Evolutionary conservation across 2,888 invertebrate species (phyloP).

Genomic region (Ophion ventricosus): DNA sequence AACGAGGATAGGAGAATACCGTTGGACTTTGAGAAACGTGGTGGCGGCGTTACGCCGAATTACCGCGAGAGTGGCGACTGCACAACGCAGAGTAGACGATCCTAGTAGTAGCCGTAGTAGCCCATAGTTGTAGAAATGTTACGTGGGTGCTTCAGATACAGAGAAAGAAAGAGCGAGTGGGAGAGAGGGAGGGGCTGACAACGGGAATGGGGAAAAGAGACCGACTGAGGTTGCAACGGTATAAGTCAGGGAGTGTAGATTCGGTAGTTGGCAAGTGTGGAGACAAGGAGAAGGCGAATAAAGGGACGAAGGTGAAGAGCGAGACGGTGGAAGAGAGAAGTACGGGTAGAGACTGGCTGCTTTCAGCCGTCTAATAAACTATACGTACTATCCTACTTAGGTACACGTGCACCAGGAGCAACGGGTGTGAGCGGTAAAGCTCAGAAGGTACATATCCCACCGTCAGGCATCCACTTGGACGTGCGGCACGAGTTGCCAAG

Average conservation of each 20-base stretch:
- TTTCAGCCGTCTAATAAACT: conserved; percentile 71
- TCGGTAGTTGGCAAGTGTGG: conserved; percentile 15
- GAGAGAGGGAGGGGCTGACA: neutral
- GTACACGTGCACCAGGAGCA: conserved; percentile 66
- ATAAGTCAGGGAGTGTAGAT: conserved; percentile 45
- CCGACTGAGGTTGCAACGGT: conserved; percentile 19
- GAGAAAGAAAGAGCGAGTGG: neutral
- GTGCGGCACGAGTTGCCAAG: conserved; percentile 59
- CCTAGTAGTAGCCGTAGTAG: neutral
- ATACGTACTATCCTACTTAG: conserved; percentile 67
- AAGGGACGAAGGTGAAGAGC: conserved; percentile 56
- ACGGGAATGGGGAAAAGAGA: neutral
- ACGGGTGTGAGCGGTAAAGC: conserved; percentile 44
- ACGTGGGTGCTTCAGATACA: conserved; percentile 4
- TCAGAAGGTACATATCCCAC: conserved; percentile 46
- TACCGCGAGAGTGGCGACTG: conserved; percentile 54
- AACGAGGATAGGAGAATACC: conserved; percentile 4
- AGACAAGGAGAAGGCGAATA: conserved; percentile 43
- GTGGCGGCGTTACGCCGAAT: conserved; percentile 62
- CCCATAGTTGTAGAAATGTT: conserved; percentile 25
- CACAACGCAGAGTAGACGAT: conserved; percentile 27
- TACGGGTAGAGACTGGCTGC: conserved; percentile 56
- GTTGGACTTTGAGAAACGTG: conserved; percentile 53
- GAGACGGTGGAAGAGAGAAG: conserved; percentile 57
- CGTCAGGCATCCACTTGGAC: conserved; percentile 55